Conservation (phyloP, 35 echinoderm and acorn worm species). For the Holothuria glaberrima region DNA sequence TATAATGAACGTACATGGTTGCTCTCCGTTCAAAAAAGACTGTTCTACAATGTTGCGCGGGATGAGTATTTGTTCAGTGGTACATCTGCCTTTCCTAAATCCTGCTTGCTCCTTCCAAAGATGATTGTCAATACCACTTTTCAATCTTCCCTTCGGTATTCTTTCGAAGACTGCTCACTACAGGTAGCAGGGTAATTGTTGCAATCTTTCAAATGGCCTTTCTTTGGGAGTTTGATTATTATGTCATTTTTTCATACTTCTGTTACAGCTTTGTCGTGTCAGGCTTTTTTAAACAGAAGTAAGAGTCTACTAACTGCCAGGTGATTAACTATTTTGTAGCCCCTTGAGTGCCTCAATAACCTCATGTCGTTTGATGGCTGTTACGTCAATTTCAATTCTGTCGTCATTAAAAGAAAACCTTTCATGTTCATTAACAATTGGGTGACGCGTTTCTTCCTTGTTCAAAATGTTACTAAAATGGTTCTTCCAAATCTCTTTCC, state of each 20-base stretch:
- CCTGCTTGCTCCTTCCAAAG: neutral
- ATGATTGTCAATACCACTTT: too few relatives aligned
- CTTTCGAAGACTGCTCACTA: too few relatives aligned
- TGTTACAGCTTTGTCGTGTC: neutral
- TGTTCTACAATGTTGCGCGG: conserved; percentile 9
- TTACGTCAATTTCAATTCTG: too few relatives aligned
- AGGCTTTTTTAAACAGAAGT: neutral
- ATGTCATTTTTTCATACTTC: neutral
- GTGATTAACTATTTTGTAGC: neutral
- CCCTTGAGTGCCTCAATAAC: neutral
- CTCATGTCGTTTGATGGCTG: neutral
- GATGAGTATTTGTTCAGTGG: conserved; percentile 31
- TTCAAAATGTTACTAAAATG: conserved; percentile 21
- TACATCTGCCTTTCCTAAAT: neutral
- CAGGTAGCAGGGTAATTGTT: neutral
- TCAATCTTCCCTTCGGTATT: too few relatives aligned
- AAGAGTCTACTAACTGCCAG: neutral
- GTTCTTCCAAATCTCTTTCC: neutral
- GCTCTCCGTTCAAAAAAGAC: neutral
- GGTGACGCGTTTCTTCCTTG: neutral
- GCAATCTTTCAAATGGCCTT: too few relatives aligned
- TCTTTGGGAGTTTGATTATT: neutral
- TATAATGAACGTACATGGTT: neutral
- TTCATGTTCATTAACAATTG: conserved; percentile 13
- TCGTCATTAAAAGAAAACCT: neutral